Conservation (phyloP, 2,797 vertebrate species). For the Simalia tracyae region DNA sequence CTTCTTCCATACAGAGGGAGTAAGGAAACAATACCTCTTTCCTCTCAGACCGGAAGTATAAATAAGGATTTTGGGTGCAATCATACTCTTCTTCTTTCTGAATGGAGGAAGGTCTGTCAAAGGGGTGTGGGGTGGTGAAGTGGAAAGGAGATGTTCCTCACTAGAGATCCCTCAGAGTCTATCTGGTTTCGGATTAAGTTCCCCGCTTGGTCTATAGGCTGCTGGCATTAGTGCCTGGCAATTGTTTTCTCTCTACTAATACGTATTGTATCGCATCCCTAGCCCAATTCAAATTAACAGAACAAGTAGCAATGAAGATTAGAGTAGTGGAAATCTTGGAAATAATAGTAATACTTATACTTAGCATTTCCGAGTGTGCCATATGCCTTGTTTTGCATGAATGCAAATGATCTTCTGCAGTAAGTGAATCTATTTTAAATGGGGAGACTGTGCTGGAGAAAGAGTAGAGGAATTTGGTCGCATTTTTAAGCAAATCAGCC, state of each 20-base stretch:
- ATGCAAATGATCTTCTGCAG: background rate
- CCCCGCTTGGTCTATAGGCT: background rate
- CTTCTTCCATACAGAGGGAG: background rate
- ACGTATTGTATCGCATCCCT: background rate
- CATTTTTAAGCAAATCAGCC: background rate
- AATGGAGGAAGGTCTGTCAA: background rate
- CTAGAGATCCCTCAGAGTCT: background rate
- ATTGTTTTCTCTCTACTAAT: background rate
- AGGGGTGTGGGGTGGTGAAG: background rate
- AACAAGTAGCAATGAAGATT: background rate
- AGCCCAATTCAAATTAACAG: background rate
- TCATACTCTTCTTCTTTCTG: background rate
- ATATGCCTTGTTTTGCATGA: background rate
- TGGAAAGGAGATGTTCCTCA: background rate
- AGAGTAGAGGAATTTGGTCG: background rate
- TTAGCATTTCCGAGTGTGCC: background rate
- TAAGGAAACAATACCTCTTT: background rate
- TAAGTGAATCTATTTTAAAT: background rate
- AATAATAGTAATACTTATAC: background rate
- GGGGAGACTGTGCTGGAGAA: background rate
- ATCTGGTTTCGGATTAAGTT: background rate
- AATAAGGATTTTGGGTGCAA: background rate
- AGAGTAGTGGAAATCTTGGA: background rate
- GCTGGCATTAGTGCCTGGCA: background rate
- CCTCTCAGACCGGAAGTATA: background rate